phyloP scores from a whole-genome alignment of 2,113 vertebrate genomes.

The Tupaia tana region DNA sequence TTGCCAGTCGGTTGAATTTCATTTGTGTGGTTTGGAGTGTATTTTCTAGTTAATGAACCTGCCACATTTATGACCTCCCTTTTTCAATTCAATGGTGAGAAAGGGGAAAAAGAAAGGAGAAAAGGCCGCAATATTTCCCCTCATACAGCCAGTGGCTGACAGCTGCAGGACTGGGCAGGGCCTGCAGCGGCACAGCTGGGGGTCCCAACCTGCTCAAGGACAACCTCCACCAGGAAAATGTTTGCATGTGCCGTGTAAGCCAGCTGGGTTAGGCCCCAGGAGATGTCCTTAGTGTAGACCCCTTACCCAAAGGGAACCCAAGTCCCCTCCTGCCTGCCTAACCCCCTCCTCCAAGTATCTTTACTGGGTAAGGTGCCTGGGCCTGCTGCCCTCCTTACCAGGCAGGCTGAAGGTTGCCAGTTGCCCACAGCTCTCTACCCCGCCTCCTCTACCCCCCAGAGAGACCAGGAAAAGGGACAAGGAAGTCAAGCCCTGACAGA shows the following conservation, averaged over 20 bases:
- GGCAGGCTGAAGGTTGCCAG: neutral
- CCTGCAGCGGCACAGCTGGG: too few relatives aligned
- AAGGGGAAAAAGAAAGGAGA: neutral
- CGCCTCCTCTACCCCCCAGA: neutral
- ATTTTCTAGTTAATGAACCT: conserved; percentile 79
- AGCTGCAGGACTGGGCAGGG: neutral
- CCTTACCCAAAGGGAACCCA: too few relatives aligned
- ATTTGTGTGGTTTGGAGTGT: conserved; percentile 33
- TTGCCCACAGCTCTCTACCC: neutral
- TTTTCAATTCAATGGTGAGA: conserved; percentile 26
- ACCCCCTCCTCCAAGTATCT: neutral
- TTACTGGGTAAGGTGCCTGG: neutral
- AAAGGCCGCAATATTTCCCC: conserved; percentile 11
- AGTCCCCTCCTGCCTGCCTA: neutral
- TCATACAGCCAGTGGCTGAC: neutral
- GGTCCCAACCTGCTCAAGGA: neutral
- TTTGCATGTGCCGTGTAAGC: fast-evolving
- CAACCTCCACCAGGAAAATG: fast-evolving
- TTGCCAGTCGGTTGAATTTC: conserved; percentile 66
- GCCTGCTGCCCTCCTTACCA: neutral
- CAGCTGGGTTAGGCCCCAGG: neutral
- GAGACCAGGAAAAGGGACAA: neutral
- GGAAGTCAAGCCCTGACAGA: neutral
- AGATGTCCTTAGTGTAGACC: fast-evolving
- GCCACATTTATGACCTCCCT: conserved; percentile 52